Evolutionary conservation across 2,113 vertebrate genomes (phyloP).

Genomic region (Myrmophylax atrothorax): DNA sequence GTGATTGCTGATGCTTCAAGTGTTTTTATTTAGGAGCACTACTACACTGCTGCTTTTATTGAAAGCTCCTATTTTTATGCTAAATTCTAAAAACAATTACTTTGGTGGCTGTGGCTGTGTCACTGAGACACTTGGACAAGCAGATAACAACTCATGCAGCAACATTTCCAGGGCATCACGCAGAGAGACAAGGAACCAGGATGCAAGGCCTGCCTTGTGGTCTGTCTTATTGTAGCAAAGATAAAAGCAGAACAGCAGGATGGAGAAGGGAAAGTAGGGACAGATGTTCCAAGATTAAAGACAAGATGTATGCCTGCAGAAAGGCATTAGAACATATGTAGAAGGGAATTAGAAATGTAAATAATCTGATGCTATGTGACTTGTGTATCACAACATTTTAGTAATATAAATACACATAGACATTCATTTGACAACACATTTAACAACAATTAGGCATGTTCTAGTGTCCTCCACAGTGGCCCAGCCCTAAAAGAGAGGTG

Average conservation of each 20-base stretch:
- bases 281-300: constrained; percentile 32
- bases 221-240: background rate
- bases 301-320: background rate
- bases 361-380: background rate
- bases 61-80: background rate
- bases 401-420: background rate
- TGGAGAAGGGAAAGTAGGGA: background rate
- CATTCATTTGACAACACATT: background rate
- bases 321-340: background rate
- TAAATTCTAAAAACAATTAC: background rate
- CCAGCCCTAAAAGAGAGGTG: background rate
- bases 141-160: background rate
- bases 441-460: background rate
- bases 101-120: background rate
- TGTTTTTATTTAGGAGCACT: background rate
- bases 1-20: background rate
- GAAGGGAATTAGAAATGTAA: background rate
- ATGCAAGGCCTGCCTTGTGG: background rate
- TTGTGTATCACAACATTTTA: background rate
- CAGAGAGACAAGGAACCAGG: background rate
- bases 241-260: background rate
- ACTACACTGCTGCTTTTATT: background rate
- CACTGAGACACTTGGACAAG: background rate
- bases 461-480: background rate
- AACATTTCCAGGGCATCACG: background rate